Percentiles rank a stretch among this genome's conserved stretches.
phyloP scores from a whole-genome alignment of 2,888 invertebrate species.

The Trilocha varians region DNA sequence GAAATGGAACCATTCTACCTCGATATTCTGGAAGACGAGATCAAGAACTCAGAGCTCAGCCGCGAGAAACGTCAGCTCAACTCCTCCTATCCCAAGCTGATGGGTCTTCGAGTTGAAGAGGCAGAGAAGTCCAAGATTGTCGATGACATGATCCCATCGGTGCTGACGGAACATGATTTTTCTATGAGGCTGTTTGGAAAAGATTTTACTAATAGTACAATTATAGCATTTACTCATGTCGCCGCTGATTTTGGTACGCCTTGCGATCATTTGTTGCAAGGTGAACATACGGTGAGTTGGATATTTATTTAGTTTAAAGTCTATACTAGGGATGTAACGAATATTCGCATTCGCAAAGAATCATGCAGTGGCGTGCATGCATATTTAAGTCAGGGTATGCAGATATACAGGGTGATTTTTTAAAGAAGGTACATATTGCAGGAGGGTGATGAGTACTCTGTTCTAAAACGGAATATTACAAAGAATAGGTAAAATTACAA shows the following conservation, averaged over 20 bases:
- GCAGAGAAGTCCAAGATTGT: constrained; percentile 49
- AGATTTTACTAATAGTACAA: constrained; percentile 37
- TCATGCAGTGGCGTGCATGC: too few species aligned
- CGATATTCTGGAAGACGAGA: too few species aligned
- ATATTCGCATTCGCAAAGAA: too few species aligned
- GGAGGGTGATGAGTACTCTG: too few species aligned
- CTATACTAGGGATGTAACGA: too few species aligned
- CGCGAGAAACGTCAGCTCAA: not conserved
- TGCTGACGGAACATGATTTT: constrained; percentile 40
- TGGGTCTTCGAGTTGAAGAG: constrained; percentile 54
- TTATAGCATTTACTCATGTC: constrained; percentile 50
- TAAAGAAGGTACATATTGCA: too few species aligned
- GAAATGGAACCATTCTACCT: too few species aligned
- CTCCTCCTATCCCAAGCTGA: constrained; percentile 20
- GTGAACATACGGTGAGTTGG: constrained; percentile 42
- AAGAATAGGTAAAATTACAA: too few species aligned
- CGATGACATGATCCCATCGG: constrained; percentile 53
- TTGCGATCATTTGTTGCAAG: constrained; percentile 35
- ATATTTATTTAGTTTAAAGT: not conserved
- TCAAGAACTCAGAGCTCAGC: not conserved
- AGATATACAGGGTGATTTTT: too few species aligned
- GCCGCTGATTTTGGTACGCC: constrained; percentile 25
- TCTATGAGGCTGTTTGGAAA: constrained; percentile 48
- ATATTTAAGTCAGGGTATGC: too few species aligned
- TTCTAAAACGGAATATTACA: too few species aligned